Evolutionary conservation across 2,113 vertebrate species (phyloP).

Genomic region (Neopipo cinnamomea): DNA sequence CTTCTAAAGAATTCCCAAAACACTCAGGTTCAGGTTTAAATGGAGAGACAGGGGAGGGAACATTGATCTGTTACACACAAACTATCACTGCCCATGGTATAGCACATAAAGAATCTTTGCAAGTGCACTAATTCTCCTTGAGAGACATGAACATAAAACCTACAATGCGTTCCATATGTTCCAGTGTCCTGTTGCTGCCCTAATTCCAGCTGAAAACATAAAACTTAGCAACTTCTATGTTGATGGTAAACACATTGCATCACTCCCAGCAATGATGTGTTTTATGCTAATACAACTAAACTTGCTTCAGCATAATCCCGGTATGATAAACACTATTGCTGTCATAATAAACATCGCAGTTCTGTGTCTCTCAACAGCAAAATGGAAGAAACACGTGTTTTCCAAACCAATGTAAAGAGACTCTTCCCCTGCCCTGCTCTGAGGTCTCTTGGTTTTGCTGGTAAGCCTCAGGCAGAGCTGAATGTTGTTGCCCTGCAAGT

Average conservation of each 20-base stretch:
- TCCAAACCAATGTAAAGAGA: conserved; percentile 40
- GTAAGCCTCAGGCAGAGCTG: background rate
- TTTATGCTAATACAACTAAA: conserved; percentile 76
- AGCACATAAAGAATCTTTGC: conserved; percentile 57
- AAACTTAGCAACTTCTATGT: conserved; percentile 79
- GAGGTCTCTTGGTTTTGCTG: conserved; percentile 35
- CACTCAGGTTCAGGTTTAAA: conserved; percentile 58
- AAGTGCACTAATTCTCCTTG: conserved; percentile 74
- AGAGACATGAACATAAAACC: conserved; percentile 69
- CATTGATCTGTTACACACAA: background rate
- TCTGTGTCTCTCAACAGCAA: conserved; percentile 10
- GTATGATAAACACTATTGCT: conserved; percentile 73
- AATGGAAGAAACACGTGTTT: conserved; percentile 58
- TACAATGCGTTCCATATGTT: conserved; percentile 78
- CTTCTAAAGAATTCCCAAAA: conserved; percentile 56
- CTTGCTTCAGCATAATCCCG: conserved; percentile 68
- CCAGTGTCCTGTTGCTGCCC: conserved; percentile 65
- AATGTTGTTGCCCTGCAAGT: conserved; percentile 1
- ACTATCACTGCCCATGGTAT: background rate
- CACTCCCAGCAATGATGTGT: conserved; percentile 69
- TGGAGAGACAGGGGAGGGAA: background rate
- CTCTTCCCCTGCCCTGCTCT: background rate
- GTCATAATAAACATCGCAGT: conserved; percentile 73
- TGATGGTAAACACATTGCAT: conserved; percentile 80
- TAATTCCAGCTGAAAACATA: conserved; percentile 73